Evolutionary conservation across 2,113 vertebrate species (phyloP).

Genomic region (Elephantulus edwardii): DNA sequence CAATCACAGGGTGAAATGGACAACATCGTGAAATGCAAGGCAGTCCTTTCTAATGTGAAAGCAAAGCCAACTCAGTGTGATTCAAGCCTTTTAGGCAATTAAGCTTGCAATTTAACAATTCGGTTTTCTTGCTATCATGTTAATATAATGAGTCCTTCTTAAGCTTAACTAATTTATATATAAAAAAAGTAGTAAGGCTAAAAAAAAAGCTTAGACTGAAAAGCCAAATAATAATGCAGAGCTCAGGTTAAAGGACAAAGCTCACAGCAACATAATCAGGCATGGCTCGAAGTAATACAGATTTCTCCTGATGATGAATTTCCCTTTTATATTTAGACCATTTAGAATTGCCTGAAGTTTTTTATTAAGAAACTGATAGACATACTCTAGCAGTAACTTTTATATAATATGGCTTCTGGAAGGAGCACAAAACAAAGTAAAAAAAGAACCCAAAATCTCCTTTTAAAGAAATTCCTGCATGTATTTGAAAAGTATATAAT

Average conservation of each 20-base stretch:
- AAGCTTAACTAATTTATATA: not conserved
- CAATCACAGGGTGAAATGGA: not conserved
- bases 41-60: not conserved
- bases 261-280: not conserved
- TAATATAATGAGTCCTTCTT: not conserved
- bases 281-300: not conserved
- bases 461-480: not conserved
- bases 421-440: too few species aligned
- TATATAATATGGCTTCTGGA: not conserved
- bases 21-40: not conserved
- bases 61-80: not conserved
- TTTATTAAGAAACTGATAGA: not conserved
- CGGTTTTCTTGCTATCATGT: not conserved
- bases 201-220: not conserved
- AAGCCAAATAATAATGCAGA: not conserved
- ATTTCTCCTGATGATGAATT: not conserved
- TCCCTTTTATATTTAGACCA: not conserved
- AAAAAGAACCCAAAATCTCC: not conserved
- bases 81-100: not conserved
- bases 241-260: not conserved
- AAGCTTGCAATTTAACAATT: not conserved
- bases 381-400: not conserved
- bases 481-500: slow-evolving; percentile 2
- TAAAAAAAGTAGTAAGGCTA: not conserved
- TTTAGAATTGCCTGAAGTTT: not conserved